Evolutionary conservation across 53 echinoderm and acorn worm species (phyloP).

Genomic region (Luidia sarsii): DNA sequence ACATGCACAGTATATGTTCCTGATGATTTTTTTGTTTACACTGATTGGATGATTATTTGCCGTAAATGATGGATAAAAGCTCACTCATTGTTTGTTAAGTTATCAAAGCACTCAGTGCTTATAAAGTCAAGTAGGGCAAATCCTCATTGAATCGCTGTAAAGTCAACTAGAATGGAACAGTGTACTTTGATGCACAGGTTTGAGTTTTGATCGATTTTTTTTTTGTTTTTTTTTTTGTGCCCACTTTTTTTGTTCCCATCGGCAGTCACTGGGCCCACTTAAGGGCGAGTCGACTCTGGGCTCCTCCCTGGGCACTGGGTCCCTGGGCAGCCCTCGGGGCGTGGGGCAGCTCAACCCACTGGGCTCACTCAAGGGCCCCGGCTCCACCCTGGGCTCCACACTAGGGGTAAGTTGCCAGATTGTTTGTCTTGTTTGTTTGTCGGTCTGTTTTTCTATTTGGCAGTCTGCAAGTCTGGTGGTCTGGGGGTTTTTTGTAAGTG

Average conservation of each 20-base stretch:
- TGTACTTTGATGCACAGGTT: too few species aligned
- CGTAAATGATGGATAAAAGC: too few species aligned
- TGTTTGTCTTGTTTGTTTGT: not conserved
- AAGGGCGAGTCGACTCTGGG: constrained; percentile 72
- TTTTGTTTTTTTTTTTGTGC: not conserved
- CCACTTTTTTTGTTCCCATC: not conserved
- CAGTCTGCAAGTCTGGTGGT: not conserved
- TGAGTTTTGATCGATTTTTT: too few species aligned
- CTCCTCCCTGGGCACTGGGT: constrained; percentile 70
- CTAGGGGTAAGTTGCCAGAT: constrained; percentile 67
- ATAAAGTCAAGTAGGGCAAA: too few species aligned
- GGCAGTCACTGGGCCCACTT: constrained; percentile 79
- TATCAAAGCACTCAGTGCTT: too few species aligned
- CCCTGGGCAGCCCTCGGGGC: constrained; percentile 53
- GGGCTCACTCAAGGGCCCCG: constrained; percentile 69
- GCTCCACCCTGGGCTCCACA: constrained; percentile 80
- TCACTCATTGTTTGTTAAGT: too few species aligned
- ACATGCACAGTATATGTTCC: too few species aligned
- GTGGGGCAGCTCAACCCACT: constrained; percentile 50
- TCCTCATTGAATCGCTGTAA: too few species aligned
- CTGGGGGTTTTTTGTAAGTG: not conserved
- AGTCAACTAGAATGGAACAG: too few species aligned
- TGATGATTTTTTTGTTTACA: too few species aligned
- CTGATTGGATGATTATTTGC: too few species aligned
- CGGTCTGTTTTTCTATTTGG: too few species aligned